Evolutionary conservation across 2,888 invertebrate genomes (phyloP).

Genomic region (Caenorhabditis japonica): DNA sequence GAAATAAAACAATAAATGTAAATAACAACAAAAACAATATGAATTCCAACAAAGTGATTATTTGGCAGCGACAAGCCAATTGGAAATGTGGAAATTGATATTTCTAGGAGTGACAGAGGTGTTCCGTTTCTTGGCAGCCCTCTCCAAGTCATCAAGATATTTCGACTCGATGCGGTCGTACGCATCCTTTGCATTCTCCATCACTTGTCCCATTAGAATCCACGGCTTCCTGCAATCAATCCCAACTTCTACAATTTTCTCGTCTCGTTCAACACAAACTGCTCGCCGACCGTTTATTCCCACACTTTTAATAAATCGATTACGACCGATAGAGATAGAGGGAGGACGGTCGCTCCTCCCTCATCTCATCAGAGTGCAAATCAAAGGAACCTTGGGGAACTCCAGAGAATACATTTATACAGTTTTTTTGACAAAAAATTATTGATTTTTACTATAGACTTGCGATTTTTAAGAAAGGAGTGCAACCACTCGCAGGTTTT

Average conservation of each 20-base stretch:
- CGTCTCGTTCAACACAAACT: not conserved
- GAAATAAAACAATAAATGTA: constrained; percentile 2
- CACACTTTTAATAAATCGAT: constrained; percentile 12
- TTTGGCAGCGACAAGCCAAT: constrained; percentile 39
- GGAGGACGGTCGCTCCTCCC: too few relatives aligned
- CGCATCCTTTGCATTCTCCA: constrained; percentile 39
- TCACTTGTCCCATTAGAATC: constrained; percentile 42
- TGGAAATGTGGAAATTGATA: constrained; percentile 51
- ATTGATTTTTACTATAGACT: too few relatives aligned
- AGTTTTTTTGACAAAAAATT: not conserved
- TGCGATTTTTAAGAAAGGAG: too few relatives aligned
- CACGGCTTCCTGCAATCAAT: constrained; percentile 54
- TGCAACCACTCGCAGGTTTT: too few relatives aligned
- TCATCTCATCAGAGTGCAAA: too few relatives aligned
- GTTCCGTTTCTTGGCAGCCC: constrained; percentile 44
- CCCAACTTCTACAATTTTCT: constrained; percentile 11
- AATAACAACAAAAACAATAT: constrained; percentile 12
- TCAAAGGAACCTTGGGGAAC: too few relatives aligned
- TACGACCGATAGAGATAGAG: too few relatives aligned
- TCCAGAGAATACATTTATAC: too few relatives aligned
- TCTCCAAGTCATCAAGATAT: constrained; percentile 57
- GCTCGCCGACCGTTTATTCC: not conserved
- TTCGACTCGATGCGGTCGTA: constrained; percentile 52
- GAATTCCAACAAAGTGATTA: constrained; percentile 1
- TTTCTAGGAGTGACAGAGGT: constrained; percentile 27